Conservation (phyloP, 2,888 invertebrate species). For the Mesochorus sp. region DNA sequence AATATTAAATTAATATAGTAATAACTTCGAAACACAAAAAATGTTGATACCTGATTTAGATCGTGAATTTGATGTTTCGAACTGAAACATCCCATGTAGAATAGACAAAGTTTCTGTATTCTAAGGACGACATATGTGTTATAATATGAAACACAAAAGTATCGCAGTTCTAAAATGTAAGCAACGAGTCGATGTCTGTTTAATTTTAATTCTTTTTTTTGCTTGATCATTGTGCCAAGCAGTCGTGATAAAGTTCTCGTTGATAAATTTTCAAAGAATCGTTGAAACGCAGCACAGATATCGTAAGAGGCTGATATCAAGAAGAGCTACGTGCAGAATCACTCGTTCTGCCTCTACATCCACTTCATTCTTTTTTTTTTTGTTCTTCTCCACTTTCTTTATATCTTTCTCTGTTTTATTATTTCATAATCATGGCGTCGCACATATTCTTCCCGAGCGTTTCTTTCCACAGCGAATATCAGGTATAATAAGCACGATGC, state of each 20-base stretch:
- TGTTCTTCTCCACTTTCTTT: conserved; percentile 15
- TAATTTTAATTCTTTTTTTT: too few species aligned
- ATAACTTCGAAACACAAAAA: too few species aligned
- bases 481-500: neutral
- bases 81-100: neutral
- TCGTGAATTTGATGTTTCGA: conserved; percentile 3
- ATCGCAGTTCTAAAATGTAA: neutral
- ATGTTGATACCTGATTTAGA: conserved; percentile 1
- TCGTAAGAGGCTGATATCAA: conserved; percentile 48
- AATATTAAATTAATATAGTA: too few species aligned
- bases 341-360: conserved; percentile 12
- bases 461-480: neutral
- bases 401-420: neutral
- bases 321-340: conserved; percentile 36
- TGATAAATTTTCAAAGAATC: conserved; percentile 65
- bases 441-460: conserved; percentile 2
- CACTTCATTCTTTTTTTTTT: neutral
- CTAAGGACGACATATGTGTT: conserved; percentile 27
- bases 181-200: neutral
- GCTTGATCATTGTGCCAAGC: neutral
- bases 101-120: neutral
- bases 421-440: conserved; percentile 30
- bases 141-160: conserved; percentile 1
- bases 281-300: conserved; percentile 68
- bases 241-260: conserved; percentile 62